Evolutionary conservation across 2,797 vertebrate genomes (phyloP).

Genomic region (Tapera naevia): DNA sequence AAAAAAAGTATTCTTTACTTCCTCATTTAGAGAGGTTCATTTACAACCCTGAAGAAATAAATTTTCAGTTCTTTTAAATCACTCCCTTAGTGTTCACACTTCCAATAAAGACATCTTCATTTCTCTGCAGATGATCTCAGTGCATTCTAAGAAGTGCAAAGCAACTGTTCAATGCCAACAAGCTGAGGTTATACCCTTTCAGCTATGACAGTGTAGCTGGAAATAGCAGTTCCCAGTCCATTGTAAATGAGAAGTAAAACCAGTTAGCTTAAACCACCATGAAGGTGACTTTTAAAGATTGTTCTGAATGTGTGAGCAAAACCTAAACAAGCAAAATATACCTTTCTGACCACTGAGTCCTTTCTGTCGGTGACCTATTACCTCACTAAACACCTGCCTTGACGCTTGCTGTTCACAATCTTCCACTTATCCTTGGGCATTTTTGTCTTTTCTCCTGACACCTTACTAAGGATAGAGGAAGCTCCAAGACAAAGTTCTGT

Average conservation of each 20-base stretch:
- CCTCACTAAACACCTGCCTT: not conserved
- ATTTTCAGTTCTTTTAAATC: slow-evolving; percentile 8
- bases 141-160: slow-evolving; percentile 9
- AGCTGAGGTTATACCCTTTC: not conserved
- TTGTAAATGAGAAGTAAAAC: slow-evolving; percentile 19
- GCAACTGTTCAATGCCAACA: not conserved
- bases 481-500: not conserved
- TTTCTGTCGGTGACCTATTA: not conserved
- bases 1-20: not conserved
- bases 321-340: not conserved
- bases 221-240: not conserved
- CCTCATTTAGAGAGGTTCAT: not conserved
- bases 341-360: not conserved
- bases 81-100: not conserved
- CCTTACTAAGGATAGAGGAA: not conserved
- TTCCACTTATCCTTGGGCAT: not conserved
- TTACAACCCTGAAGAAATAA: not conserved
- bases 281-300: slow-evolving; percentile 11
- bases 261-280: not conserved
- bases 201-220: not conserved
- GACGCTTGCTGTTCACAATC: not conserved
- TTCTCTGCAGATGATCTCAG: slow-evolving; percentile 2
- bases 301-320: not conserved
- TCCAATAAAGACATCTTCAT: not conserved
- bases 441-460: not conserved